Conservation (phyloP, 2,113 vertebrate genomes). For the Rhabdomys dilectus region DNA sequence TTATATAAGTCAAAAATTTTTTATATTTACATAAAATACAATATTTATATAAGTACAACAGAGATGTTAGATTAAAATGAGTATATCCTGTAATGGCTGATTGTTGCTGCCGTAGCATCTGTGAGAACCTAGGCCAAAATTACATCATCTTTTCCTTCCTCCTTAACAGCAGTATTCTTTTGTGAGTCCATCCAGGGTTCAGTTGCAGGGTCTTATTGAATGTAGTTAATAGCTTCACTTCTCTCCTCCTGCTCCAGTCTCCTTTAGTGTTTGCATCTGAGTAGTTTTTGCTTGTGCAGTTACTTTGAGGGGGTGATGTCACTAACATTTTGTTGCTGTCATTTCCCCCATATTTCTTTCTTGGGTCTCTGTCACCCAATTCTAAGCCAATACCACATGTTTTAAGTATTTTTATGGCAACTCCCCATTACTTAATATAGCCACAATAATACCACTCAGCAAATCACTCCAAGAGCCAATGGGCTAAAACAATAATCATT, state of each 20-base stretch:
- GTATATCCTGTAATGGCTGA: not conserved
- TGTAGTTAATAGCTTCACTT: not conserved
- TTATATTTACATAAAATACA: too few relatives aligned
- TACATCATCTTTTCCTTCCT: not conserved
- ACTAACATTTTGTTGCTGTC: not conserved
- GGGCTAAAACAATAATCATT: not conserved
- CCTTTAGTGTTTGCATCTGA: not conserved
- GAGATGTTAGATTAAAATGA: constrained; percentile 3
- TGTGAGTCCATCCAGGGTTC: not conserved
- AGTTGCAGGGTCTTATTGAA: not conserved
- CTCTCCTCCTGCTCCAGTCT: not conserved
- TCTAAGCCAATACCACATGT: not conserved
- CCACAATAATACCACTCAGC: not conserved
- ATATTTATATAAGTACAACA: constrained; percentile 1
- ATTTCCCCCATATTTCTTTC: not conserved
- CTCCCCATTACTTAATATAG: not conserved
- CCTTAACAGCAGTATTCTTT: not conserved
- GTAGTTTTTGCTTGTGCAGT: not conserved
- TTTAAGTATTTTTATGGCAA: not conserved
- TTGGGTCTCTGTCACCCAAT: not conserved
- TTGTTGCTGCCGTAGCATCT: not conserved
- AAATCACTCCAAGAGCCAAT: not conserved
- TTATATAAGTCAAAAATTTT: not conserved
- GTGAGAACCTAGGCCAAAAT: not conserved
- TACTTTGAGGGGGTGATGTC: not conserved